A percentile compares a stretch with the other conserved stretches of the same genome.
Evolutionary conservation across 2,113 vertebrate genomes (phyloP).

Genomic region (Centropus bengalensis): DNA sequence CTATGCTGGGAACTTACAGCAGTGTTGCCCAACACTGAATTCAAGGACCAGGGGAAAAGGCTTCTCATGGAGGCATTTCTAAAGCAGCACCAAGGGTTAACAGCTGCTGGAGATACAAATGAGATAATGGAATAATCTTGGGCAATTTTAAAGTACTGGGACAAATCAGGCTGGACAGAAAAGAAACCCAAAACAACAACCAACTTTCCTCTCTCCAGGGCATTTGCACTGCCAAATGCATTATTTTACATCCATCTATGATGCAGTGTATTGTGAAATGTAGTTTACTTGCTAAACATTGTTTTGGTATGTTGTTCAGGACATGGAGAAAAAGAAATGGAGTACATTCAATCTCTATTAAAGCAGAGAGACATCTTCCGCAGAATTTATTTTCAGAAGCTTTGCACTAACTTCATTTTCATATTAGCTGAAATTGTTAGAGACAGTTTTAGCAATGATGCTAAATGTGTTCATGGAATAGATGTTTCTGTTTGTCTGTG

Average conservation of each 20-base stretch:
- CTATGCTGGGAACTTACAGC: conserved; percentile 65
- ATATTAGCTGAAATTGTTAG: conserved; percentile 49
- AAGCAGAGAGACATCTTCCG: background rate
- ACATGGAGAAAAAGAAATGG: conserved; percentile 44
- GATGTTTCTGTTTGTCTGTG: background rate
- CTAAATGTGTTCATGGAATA: conserved; percentile 40
- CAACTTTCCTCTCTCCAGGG: conserved; percentile 24
- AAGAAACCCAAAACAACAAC: background rate
- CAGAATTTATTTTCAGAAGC: conserved; percentile 55
- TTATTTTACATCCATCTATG: conserved; percentile 31
- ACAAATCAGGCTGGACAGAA: conserved; percentile 50
- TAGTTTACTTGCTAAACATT: background rate
- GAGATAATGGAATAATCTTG: conserved; percentile 69
- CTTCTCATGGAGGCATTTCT: conserved; percentile 19
- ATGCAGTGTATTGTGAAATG: conserved; percentile 51
- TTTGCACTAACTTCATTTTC: conserved; percentile 36
- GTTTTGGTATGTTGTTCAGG: conserved; percentile 57
- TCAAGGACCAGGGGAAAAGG: conserved; percentile 4
- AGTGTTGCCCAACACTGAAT: conserved; percentile 50
- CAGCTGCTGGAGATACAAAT: conserved; percentile 26
- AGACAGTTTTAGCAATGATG: conserved; percentile 49
- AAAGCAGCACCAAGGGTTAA: conserved; percentile 58
- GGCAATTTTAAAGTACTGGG: background rate
- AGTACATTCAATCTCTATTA: conserved; percentile 56
- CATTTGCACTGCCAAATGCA: conserved; percentile 46